Evolutionary conservation across 1,140 invertebrate genomes (phyloP).

Genomic region (Drosophila ironensis): DNA sequence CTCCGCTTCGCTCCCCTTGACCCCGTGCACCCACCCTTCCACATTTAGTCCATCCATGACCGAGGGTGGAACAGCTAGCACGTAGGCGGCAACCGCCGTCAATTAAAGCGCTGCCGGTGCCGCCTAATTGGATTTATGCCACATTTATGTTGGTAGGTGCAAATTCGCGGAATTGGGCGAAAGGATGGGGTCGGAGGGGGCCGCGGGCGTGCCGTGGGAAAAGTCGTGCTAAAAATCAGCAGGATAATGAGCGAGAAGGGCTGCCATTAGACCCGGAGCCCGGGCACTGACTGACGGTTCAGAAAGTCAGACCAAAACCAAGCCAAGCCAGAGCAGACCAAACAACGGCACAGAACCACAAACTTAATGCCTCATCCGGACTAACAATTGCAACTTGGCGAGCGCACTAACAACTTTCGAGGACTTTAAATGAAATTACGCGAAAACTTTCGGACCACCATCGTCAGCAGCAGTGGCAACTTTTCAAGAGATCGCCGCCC

Average conservation of each 20-base stretch:
- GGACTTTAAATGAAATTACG: slow-evolving; percentile 80
- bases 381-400: slow-evolving; percentile 69
- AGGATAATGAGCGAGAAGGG: slow-evolving; percentile 60
- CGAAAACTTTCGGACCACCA: slow-evolving; percentile 63
- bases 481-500: slow-evolving; percentile 64
- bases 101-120: slow-evolving; percentile 73
- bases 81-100: slow-evolving; percentile 59
- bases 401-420: slow-evolving; percentile 61
- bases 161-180: slow-evolving; percentile 56
- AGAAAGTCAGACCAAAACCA: neutral
- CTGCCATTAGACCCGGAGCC: slow-evolving; percentile 23
- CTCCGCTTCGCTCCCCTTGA: slow-evolving; percentile 20
- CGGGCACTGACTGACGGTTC: neutral
- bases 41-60: slow-evolving; percentile 7
- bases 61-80: slow-evolving; percentile 42
- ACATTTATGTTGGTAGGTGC: slow-evolving; percentile 74
- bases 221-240: slow-evolving; percentile 66
- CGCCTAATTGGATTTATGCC: slow-evolving; percentile 78
- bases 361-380: slow-evolving; percentile 30
- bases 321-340: slow-evolving; percentile 1
- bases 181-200: neutral
- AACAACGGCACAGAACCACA: slow-evolving; percentile 36
- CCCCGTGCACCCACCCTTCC: neutral
- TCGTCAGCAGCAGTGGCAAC: slow-evolving; percentile 27
- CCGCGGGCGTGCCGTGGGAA: neutral